A percentile compares a stretch with the other conserved stretches of the same genome.
These are phyloP conservation scores for Sceloporus tristichus DNA, from an alignment of 2,113 vertebrate species.

Conservation along the genomic window DNA sequence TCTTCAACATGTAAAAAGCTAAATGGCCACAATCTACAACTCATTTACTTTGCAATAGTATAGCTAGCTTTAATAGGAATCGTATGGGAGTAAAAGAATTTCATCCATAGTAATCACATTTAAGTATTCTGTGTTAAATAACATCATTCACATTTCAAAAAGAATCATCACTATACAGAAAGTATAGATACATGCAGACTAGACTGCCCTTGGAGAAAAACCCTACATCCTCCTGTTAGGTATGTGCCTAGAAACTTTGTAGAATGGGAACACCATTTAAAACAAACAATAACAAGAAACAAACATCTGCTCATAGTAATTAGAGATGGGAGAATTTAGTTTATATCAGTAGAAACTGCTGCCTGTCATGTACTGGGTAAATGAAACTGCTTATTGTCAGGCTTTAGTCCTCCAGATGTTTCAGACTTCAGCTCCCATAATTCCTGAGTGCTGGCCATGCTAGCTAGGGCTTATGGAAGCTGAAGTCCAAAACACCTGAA, in stretches of 20 bases:
- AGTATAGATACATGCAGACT: background rate
- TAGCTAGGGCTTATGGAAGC: too few relatives aligned
- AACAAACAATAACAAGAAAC: background rate
- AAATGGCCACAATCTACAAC: conserved; percentile 14
- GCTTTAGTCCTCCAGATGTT: too few relatives aligned
- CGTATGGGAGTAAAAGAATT: conserved; percentile 3
- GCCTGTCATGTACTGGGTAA: too few relatives aligned
- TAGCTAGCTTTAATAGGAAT: conserved; percentile 26
- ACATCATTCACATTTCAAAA: conserved; percentile 3
- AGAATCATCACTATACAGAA: background rate
- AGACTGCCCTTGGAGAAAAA: background rate
- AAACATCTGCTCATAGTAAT: background rate
- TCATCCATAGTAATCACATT: conserved; percentile 3
- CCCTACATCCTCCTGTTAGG: background rate
- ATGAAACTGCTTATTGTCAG: too few relatives aligned
- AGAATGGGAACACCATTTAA: background rate
- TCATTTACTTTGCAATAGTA: conserved; percentile 23
- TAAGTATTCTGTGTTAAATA: conserved; percentile 15
- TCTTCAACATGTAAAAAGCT: background rate
- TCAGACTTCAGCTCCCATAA: too few relatives aligned
- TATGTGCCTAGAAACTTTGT: background rate
- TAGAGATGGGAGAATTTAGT: background rate
- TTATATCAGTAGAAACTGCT: too few relatives aligned
- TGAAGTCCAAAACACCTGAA: too few relatives aligned
- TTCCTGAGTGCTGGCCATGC: too few relatives aligned